These are phyloP conservation scores for Thermophis baileyi DNA, from an alignment of 2,113 vertebrate genomes.

Conservation along the genomic window DNA sequence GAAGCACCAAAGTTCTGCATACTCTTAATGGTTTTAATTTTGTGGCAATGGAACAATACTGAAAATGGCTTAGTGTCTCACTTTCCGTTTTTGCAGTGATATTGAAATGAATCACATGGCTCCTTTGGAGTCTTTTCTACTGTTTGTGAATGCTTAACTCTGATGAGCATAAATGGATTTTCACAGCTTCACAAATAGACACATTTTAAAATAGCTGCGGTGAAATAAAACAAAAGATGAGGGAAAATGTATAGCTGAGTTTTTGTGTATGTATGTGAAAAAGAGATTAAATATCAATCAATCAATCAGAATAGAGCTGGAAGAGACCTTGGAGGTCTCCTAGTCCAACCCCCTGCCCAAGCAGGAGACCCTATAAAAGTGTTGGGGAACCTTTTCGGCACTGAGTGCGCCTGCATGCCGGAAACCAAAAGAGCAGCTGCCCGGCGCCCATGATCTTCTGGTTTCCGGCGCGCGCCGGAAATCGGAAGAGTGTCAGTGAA, in stretches of 20 bases:
- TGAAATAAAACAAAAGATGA: conserved; percentile 6
- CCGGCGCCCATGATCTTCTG: too few species aligned
- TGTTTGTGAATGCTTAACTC: background rate
- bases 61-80: background rate
- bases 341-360: background rate
- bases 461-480: too few species aligned
- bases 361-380: background rate
- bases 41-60: background rate
- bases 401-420: too few species aligned
- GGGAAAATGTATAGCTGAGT: background rate
- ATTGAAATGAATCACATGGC: background rate
- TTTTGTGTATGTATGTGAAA: background rate
- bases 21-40: background rate
- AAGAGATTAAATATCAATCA: background rate
- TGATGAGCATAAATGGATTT: background rate
- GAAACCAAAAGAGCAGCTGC: too few species aligned
- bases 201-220: background rate
- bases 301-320: background rate
- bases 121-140: background rate
- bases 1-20: background rate
- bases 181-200: conserved; percentile 1
- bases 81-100: background rate
- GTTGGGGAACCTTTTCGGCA: too few species aligned
- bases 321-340: background rate
- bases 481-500: too few species aligned